Evolutionary conservation across 1,140 invertebrate genomes (phyloP), one percentile per base, ranked within the genome.

Genomic region (Ostrea edulis): DNA sequence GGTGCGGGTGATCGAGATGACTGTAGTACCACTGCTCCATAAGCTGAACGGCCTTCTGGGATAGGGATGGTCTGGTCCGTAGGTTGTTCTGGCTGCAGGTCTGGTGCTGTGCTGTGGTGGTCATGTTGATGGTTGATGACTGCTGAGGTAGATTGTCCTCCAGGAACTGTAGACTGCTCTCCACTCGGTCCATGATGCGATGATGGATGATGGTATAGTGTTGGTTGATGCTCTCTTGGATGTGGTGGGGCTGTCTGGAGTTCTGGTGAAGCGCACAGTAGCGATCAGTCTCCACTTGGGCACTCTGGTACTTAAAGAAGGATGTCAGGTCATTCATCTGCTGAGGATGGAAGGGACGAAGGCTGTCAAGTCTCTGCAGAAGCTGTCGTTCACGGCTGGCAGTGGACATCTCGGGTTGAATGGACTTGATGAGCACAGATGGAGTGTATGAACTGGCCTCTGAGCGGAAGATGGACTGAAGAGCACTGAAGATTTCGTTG

Each of bases 21-120:
- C 84, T 58, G 44, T 86, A 54, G 86, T 92, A 92, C 91, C 91
- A 92, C 2, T 86, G 71, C 77, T 91, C 90, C 91, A 92, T 91
- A 3, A 91, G 12, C 8, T 82, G 35, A n/a, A 92, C 85, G 9
- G 90, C 87, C 58, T 87, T 86, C 71, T 87, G 88, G 77, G 88
- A 87, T 8, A 92, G 81, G 11, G 85, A 81, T 44, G 90, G 90
- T 52, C 91, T 65, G 35, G 85, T 29, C 14, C 65, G 65, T 11
- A 83, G 8, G 35, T 83, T 83, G 9, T 14, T 14, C 35, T 44
- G 35, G 20, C 3, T 17, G 14, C 52, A 44, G n/a, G 35, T 83
- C 9, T 25, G 12, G 7, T 8, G 35, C 35, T 53, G 35, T 83
- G 68, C n/a, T 20, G 8, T 17, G 52, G 71, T 44, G 77, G 17